These are phyloP conservation scores for Ptilorrhoa leucosticta DNA, from an alignment of 2,113 vertebrate genomes.

Conservation along the genomic window DNA sequence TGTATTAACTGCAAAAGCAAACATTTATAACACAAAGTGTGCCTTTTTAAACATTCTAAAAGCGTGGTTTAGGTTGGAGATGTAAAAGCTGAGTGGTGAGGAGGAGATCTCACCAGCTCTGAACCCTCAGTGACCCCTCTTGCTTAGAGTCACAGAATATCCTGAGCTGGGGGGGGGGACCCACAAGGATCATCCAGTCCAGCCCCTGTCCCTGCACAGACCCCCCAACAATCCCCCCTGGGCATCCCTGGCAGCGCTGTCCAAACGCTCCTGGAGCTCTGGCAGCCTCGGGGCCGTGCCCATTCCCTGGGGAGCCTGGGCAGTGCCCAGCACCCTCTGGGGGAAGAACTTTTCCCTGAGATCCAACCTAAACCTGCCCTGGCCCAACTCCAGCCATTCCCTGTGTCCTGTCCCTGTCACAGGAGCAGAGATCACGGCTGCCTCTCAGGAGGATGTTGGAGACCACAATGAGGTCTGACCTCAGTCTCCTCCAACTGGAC, in stretches of 20 bases:
- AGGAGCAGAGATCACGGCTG: neutral
- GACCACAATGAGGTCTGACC: neutral
- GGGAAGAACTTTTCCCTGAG: neutral
- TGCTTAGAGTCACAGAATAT: neutral
- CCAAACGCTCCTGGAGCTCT: accelerated
- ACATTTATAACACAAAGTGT: neutral
- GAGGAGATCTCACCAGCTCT: neutral
- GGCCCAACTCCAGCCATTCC: neutral
- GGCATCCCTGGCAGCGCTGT: accelerated
- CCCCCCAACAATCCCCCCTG: neutral
- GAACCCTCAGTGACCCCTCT: neutral
- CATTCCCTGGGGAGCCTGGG: neutral
- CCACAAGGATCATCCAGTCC: neutral
- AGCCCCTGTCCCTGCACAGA: accelerated
- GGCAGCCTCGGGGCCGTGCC: accelerated
- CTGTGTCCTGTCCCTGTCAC: neutral
- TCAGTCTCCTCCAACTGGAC: neutral
- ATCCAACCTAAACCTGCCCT: accelerated
- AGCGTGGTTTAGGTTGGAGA: neutral
- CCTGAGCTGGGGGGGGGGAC: too few species aligned
- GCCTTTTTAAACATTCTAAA: neutral
- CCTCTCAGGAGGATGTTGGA: neutral
- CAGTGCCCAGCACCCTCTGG: neutral
- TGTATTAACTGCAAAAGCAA: neutral
- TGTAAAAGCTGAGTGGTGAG: neutral